Evolutionary conservation across 1,140 invertebrate species (phyloP).

Genomic region (Leptinotarsa defecta): DNA sequence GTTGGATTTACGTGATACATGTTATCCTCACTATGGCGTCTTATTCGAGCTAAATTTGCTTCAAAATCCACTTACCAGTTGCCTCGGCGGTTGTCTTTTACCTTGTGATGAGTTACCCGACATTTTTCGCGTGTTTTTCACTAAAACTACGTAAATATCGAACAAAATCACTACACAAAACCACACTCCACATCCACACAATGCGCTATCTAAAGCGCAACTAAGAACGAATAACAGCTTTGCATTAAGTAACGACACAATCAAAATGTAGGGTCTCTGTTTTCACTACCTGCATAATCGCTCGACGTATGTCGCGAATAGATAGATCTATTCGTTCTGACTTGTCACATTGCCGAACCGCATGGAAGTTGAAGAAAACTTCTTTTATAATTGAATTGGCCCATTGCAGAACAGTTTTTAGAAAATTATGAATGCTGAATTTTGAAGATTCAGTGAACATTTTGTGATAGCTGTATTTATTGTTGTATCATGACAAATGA

Average conservation of each 20-base stretch:
- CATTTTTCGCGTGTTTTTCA: slow-evolving; percentile 39
- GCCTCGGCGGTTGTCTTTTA: slow-evolving; percentile 41
- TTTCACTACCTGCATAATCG: neutral
- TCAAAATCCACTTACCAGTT: slow-evolving; percentile 44
- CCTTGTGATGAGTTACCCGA: slow-evolving; percentile 41
- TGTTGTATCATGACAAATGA: neutral
- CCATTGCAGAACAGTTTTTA: too few species aligned
- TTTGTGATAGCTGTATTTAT: too few species aligned
- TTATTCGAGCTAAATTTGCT: slow-evolving; percentile 9
- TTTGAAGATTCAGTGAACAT: too few species aligned
- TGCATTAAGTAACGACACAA: slow-evolving; percentile 5
- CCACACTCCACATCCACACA: slow-evolving; percentile 41
- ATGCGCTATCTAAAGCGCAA: slow-evolving; percentile 45
- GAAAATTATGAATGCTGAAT: too few species aligned
- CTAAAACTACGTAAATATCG: slow-evolving; percentile 42
- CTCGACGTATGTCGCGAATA: slow-evolving; percentile 7
- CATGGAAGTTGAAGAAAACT: neutral
- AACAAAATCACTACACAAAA: slow-evolving; percentile 35
- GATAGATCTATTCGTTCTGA: neutral
- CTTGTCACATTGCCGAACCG: slow-evolving; percentile 20
- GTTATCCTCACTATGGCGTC: slow-evolving; percentile 41
- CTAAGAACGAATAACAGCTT: slow-evolving; percentile 42
- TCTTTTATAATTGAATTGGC: neutral
- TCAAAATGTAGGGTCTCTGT: neutral
- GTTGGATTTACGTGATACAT: slow-evolving; percentile 43